Evolutionary conservation across 37 sponge, comb jelly and placozoan species (phyloP).

Genomic region (Oscarella lobularis): DNA sequence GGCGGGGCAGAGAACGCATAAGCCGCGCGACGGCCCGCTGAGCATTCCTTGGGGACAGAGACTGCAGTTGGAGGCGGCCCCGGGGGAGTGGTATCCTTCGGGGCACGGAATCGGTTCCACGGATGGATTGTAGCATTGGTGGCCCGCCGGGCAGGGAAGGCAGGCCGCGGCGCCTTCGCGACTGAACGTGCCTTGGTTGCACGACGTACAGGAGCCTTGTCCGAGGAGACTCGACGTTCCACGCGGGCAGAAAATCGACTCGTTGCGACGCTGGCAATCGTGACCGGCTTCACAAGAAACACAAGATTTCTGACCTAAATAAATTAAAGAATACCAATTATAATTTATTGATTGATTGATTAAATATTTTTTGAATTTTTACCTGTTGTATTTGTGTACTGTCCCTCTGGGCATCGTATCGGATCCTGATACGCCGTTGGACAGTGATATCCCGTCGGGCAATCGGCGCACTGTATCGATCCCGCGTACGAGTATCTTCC

Average conservation of each 20-base stretch:
- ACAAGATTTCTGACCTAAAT: background rate
- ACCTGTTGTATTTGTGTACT: constrained; percentile 5
- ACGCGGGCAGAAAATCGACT: constrained; percentile 12
- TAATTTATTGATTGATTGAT: no score
- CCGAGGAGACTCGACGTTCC: constrained; percentile 3
- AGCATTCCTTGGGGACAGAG: background rate
- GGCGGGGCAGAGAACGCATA: background rate
- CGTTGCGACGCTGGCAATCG: background rate
- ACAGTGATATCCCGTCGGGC: constrained; percentile 23
- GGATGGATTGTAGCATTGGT: constrained; percentile 3
- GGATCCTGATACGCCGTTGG: constrained; percentile 2
- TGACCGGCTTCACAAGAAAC: background rate
- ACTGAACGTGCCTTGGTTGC: background rate
- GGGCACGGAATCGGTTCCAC: constrained; percentile 1
- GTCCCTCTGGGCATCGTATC: constrained; percentile 10
- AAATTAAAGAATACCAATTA: no score
- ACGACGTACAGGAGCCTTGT: background rate
- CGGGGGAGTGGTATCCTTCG: background rate
- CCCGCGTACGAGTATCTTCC: constrained; percentile 19
- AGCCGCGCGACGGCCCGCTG: background rate
- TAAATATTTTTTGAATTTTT: no score
- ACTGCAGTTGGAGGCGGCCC: background rate
- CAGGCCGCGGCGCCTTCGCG: background rate
- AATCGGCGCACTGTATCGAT: constrained; percentile 9
- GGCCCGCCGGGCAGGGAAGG: constrained; percentile 12